Conservation (phyloP, 2,888 invertebrate genomes). For the Aquatica leii region DNA sequence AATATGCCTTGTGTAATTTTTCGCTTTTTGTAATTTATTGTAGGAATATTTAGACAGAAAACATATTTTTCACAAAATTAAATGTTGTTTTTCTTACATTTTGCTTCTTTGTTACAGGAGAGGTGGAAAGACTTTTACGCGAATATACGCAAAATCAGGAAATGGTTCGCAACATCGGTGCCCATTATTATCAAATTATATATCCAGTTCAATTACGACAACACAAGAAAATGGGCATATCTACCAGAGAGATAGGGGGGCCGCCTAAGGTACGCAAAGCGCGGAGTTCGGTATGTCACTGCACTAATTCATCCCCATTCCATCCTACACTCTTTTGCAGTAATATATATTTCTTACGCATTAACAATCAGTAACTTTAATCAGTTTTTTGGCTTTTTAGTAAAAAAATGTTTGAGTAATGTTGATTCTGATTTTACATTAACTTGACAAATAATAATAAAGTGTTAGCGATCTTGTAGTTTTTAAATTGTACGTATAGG, state of each 20-base stretch:
- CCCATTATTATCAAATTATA: conserved; percentile 92
- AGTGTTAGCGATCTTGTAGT: too few relatives aligned
- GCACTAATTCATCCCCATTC: conserved; percentile 38
- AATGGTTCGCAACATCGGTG: conserved; percentile 89
- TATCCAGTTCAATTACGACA: conserved; percentile 93
- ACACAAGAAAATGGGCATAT: conserved; percentile 96
- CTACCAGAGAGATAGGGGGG: conserved; percentile 89
- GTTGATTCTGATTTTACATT: too few relatives aligned
- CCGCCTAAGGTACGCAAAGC: conserved; percentile 81
- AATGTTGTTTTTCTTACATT: too few relatives aligned
- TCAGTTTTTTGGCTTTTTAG: too few relatives aligned
- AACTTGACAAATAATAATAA: too few relatives aligned
- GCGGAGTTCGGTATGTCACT: conserved; percentile 67
- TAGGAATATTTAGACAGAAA: too few relatives aligned
- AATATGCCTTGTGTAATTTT: conserved; percentile 22
- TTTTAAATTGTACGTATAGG: too few relatives aligned
- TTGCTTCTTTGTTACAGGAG: conserved; percentile 68
- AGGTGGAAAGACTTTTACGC: conserved; percentile 89
- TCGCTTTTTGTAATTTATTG: neutral
- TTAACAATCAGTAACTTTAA: too few relatives aligned
- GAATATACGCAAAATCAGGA: conserved; percentile 93
- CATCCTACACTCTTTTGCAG: conserved; percentile 18
- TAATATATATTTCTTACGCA: neutral
- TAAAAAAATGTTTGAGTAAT: too few relatives aligned
- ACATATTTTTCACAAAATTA: neutral